These are phyloP conservation scores for Gouania willdenowi DNA, from an alignment of 2,797 vertebrate genomes.

Conservation along the genomic window DNA sequence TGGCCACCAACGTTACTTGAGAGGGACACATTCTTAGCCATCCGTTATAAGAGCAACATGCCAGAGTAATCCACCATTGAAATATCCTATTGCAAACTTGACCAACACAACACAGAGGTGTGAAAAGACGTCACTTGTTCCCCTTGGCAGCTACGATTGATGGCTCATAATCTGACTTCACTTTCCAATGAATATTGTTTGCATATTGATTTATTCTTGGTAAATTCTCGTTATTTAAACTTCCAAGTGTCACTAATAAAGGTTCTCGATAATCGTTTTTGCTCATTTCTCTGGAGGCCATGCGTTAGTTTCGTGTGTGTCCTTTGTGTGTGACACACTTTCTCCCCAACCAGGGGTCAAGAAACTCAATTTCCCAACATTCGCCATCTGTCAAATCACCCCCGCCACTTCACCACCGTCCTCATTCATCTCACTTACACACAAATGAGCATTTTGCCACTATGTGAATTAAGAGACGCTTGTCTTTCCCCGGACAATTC, in stretches of 20 bases:
- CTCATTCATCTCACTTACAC: conserved; percentile 80
- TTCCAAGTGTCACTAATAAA: too few relatives aligned
- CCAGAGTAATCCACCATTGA: conserved; percentile 54
- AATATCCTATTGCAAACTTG: conserved; percentile 48
- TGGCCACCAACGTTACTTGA: conserved; percentile 56
- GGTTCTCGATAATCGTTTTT: too few relatives aligned
- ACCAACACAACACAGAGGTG: conserved; percentile 18
- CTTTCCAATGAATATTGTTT: too few relatives aligned
- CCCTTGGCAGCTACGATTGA: too few relatives aligned
- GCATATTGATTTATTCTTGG: too few relatives aligned
- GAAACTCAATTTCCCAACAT: conserved; percentile 69
- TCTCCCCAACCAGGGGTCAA: conserved; percentile 49
- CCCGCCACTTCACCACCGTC: conserved; percentile 62
- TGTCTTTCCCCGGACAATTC: conserved; percentile 28
- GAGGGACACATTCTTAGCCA: conserved; percentile 50
- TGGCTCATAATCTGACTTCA: too few relatives aligned
- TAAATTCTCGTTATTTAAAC: too few relatives aligned
- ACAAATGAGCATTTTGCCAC: conserved; percentile 72
- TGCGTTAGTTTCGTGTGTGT: conserved; percentile 23
- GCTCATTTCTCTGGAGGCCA: conserved; percentile 35
- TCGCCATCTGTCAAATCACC: conserved; percentile 61
- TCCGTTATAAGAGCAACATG: conserved; percentile 56
- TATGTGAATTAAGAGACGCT: conserved; percentile 72
- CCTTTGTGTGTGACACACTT: conserved; percentile 18
- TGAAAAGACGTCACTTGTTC: conserved; percentile 9